Base-by-base conservation (phyloP, 2,888 invertebrate genomes). In the Therioaphis trifolii region DNA sequence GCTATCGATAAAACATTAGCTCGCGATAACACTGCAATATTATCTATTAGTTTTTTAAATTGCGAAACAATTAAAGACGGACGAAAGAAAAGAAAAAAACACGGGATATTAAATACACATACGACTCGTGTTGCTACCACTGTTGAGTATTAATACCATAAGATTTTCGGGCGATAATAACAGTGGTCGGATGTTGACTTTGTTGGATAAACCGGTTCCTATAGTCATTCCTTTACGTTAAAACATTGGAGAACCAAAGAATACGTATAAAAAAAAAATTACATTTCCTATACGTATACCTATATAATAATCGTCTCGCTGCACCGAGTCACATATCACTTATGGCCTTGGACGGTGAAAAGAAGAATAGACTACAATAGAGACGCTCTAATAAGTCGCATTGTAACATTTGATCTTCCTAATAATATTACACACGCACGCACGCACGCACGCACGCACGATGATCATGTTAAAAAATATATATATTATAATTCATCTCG, bases 321-420 rank as follows among this genome's bases (percentile, higher is more conserved):
- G 78, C 78, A 40, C 52, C 24, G 21, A 77, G 29, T 66, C 49
- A 29, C 49, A 55, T 68, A 52, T 55, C 24, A 27, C 18, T 40
- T 9, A 27, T 68, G 40, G 21, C 78, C 78, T 78, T 78, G 68
- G 29, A 68, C 63, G 4, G 21, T 18, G 21, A 27, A 49, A 77
- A 66, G 66, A 52, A 18, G 55, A 78, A 68, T 40, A 55, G 68
- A 40, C 52, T 27, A 78, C 66, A 68, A 78, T 77, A 77, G 77
- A 66, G 15, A 66, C 77, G 66, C 49, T 77, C 66, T 77, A 49
- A 77, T 78, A 78, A 78, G 52, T 68, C 40, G 52, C 27, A 68
- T 78, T 78, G 78, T 78, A 78, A 78, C 40, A 78, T 68, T 55
- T 24, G 55, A 68, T 68, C 40, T 12, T 11, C 55, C 29, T 55